phyloP scores from a whole-genome alignment of 2,888 invertebrate genomes.

The Heliconius cydno region DNA sequence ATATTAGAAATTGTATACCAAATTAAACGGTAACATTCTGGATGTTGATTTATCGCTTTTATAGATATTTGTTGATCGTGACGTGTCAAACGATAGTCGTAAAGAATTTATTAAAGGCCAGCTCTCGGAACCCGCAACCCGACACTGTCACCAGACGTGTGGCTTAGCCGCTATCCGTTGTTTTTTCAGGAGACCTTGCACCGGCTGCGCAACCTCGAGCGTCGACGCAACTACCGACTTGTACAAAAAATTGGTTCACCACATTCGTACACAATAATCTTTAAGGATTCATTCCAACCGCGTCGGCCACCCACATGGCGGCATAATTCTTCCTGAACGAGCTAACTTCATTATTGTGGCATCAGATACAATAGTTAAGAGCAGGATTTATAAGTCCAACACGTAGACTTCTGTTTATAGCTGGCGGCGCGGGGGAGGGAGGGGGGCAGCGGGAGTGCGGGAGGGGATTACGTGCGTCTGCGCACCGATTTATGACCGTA shows the following conservation, averaged over 20 bases:
- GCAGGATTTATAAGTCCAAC: slow-evolving; percentile 83
- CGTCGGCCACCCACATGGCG: slow-evolving; percentile 80
- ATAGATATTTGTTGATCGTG: slow-evolving; percentile 46
- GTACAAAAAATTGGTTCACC: slow-evolving; percentile 69
- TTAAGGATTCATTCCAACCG: slow-evolving; percentile 73
- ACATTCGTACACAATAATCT: slow-evolving; percentile 76
- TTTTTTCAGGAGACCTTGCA: slow-evolving; percentile 77
- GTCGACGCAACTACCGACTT: slow-evolving; percentile 66
- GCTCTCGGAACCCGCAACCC: slow-evolving; percentile 40
- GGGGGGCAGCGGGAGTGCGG: slow-evolving; percentile 67
- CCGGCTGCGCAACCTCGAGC: slow-evolving; percentile 64
- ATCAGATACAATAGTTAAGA: slow-evolving; percentile 83
- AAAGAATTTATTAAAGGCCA: slow-evolving; percentile 50
- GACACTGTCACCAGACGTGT: slow-evolving; percentile 38
- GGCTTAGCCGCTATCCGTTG: slow-evolving; percentile 54
- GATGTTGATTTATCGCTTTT: slow-evolving; percentile 48
- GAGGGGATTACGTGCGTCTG: slow-evolving; percentile 79
- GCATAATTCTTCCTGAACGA: slow-evolving; percentile 81
- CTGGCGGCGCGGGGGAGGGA: slow-evolving; percentile 76
- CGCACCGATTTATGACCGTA: slow-evolving; percentile 78
- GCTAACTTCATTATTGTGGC: slow-evolving; percentile 84
- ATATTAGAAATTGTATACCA: slow-evolving; percentile 32
- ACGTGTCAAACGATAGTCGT: slow-evolving; percentile 47
- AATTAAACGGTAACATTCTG: slow-evolving; percentile 36
- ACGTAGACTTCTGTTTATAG: slow-evolving; percentile 84